Conservation (phyloP, 2,888 invertebrate genomes). For the Yponomeuta malinellus region DNA sequence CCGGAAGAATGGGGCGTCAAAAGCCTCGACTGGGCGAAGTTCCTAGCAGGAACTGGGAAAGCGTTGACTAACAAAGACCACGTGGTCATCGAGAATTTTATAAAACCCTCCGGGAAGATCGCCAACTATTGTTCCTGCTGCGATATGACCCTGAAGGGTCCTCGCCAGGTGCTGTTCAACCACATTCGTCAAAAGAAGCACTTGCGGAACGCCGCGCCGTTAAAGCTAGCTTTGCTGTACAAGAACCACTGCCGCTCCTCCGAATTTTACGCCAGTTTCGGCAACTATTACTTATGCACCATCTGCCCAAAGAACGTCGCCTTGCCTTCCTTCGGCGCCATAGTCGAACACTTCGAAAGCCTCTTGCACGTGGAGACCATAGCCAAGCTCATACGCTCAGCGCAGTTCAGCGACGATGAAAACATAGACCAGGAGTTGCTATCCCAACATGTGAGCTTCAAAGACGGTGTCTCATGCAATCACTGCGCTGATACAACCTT, state of each 20-base stretch:
- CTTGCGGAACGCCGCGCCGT: constrained; percentile 61
- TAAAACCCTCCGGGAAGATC: constrained; percentile 61
- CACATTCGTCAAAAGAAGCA: constrained; percentile 70
- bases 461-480: constrained; percentile 40
- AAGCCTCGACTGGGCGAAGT: constrained; percentile 64
- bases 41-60: constrained; percentile 60
- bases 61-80: constrained; percentile 57
- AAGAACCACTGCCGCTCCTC: constrained; percentile 60
- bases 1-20: constrained; percentile 69
- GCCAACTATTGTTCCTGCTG: constrained; percentile 64
- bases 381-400: constrained; percentile 47
- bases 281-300: constrained; percentile 60
- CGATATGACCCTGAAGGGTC: constrained; percentile 65
- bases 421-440: constrained; percentile 38
- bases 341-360: constrained; percentile 63
- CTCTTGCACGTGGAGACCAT: constrained; percentile 49
- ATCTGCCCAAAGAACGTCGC: constrained; percentile 56
- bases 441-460: constrained; percentile 37
- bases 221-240: constrained; percentile 53
- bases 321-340: constrained; percentile 58
- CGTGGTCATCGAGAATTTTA: constrained; percentile 66
- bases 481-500: constrained; percentile 47
- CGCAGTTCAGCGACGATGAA: constrained; percentile 33
- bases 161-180: constrained; percentile 63
- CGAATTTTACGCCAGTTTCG: constrained; percentile 66